A percentile compares a stretch with the other conserved stretches of the same genome.
phyloP scores from a whole-genome alignment of 2,113 vertebrate genomes.

The Bubo scandiacus region DNA sequence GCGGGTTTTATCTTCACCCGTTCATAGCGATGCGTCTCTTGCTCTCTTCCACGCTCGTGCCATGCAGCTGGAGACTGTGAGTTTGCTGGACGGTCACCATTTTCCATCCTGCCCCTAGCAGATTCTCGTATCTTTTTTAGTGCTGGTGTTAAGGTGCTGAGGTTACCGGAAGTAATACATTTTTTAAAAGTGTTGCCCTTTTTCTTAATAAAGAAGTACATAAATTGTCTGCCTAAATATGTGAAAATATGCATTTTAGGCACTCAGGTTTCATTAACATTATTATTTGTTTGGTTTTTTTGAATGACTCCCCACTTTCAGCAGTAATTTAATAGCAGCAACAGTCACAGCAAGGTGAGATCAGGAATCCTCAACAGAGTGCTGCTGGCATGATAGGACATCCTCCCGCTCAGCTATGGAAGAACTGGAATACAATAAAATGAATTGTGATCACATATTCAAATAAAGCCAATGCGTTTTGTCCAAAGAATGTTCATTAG shows the following conservation, averaged over 20 bases:
- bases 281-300: neutral
- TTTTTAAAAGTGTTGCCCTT: neutral
- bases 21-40: neutral
- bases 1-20: neutral
- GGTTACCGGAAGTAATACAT: neutral
- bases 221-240: neutral
- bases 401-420: neutral
- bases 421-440: neutral
- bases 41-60: neutral
- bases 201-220: neutral
- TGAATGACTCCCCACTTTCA: neutral
- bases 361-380: neutral
- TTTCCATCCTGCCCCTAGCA: neutral
- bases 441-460: neutral
- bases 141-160: neutral
- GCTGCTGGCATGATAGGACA: neutral
- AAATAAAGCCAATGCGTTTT: neutral
- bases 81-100: fast-evolving
- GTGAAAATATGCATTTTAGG: neutral
- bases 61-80: neutral
- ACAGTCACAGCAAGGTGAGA: neutral
- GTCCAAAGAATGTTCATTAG: neutral
- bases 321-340: neutral
- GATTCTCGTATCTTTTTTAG: neutral
- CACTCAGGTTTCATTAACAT: neutral